These are phyloP conservation scores for Augochlorella aurata DNA, from an alignment of 2,888 invertebrate genomes.

Conservation along the genomic window DNA sequence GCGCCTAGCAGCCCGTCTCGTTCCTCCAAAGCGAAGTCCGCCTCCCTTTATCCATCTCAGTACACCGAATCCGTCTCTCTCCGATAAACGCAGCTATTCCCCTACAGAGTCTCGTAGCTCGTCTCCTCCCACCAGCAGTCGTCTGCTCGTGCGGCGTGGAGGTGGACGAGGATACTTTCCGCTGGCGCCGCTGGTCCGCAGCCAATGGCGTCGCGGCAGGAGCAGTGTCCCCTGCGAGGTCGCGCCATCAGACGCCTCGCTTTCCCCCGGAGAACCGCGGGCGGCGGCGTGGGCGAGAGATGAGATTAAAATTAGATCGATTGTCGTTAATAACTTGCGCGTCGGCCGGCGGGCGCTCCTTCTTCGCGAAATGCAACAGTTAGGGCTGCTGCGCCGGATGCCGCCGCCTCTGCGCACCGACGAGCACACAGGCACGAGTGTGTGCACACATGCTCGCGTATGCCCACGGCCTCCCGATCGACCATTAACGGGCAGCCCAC, in stretches of 20 bases:
- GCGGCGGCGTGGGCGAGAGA: slow-evolving; percentile 56
- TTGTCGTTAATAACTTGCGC: slow-evolving; percentile 63
- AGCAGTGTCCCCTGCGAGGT: slow-evolving; percentile 67
- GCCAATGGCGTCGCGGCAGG: slow-evolving; percentile 59
- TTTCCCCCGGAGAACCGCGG: slow-evolving; percentile 38
- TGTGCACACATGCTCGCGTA: neutral
- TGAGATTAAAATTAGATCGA: slow-evolving; percentile 68
- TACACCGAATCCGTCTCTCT: neutral
- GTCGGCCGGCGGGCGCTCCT: slow-evolving; percentile 26
- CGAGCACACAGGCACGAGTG: neutral
- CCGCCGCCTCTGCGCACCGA: slow-evolving; percentile 11
- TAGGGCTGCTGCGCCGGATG: slow-evolving; percentile 25
- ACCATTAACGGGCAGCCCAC: neutral
- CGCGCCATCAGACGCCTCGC: slow-evolving; percentile 62
- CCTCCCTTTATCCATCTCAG: neutral
- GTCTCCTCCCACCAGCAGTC: neutral
- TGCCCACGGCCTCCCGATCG: slow-evolving; percentile 7
- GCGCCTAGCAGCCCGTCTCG: neutral
- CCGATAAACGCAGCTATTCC: neutral
- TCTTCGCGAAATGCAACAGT: slow-evolving; percentile 56
- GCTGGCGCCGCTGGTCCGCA: slow-evolving; percentile 54
- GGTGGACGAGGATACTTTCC: slow-evolving; percentile 62
- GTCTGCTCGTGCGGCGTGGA: slow-evolving; percentile 14
- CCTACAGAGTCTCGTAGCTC: neutral
- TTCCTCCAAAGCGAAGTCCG: neutral